Evolutionary conservation across 2,797 vertebrate species (phyloP), one percentile per base, ranked within the genome.

Genomic region (Australoheros facetus): DNA sequence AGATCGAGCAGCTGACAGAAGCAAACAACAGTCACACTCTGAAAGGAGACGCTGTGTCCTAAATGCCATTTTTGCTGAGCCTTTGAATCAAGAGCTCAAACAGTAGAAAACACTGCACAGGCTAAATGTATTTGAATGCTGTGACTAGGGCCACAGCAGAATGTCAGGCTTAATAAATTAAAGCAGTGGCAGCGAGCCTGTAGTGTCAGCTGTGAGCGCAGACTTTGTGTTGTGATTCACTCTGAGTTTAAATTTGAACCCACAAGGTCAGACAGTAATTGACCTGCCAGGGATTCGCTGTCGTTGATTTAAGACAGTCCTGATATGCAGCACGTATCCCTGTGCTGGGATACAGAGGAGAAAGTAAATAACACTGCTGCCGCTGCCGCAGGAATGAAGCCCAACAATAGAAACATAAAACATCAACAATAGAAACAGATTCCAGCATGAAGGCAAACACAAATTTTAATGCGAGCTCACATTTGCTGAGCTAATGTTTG

Each of bases 181-280:
- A 21, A 62, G 28, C 11, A 4, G 53, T 51, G 72, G 73, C 79
- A 81, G 1, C 55, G 60, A 75, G 73, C 70, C 1, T 19, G 37
- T 1, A 3, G 23, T 4, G 75, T 77, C 80, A 70, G 77, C 81
- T 32, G 85, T 74, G 77, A 62, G 72, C 48, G 1, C 51, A 3
- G 55, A 64, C 77, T 71, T 71, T 14, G 23, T 53, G 10, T 66
- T 70, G 45, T 81, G 85, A 83, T 80, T 88, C 77, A 86, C 60
- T 83, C 21, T 11, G 71, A 56, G 73, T 85, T 81, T 79, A 77
- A 80, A 83, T 82, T 80, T 84, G 82, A 86, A 75, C 84, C 83
- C 75, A 75, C 80, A 89, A 89, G 89, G 89, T 90, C 86, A 51
- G 86, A 26, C 76, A 11, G 83, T 91, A 90, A 89, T 89, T 79